These are phyloP conservation scores for Phataginus tetradactyla DNA, from an alignment of 2,797 vertebrate genomes.

Conservation along the genomic window DNA sequence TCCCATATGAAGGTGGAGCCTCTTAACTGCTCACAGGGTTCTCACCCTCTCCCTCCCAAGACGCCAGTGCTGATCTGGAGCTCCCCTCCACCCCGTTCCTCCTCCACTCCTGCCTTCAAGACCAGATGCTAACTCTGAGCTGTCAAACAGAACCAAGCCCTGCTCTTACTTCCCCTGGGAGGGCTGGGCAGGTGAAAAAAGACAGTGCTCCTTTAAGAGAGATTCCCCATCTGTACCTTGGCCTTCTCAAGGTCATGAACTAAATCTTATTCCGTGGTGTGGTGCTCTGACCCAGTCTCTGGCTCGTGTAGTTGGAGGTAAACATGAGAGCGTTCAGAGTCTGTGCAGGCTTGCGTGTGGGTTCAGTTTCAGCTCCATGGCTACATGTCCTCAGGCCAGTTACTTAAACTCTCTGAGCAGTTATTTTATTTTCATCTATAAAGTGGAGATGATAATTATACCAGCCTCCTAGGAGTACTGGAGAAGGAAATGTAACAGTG, in stretches of 20 bases:
- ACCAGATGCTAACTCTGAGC: background rate
- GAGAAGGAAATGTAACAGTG: background rate
- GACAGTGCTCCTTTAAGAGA: background rate
- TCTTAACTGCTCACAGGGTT: conserved; percentile 30
- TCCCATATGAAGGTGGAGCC: conserved; percentile 52
- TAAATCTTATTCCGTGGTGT: background rate
- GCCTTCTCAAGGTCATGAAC: conserved; percentile 50
- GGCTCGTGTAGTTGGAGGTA: background rate
- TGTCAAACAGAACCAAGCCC: background rate
- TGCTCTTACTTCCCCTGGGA: background rate
- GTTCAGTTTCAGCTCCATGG: background rate
- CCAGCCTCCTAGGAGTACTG: background rate
- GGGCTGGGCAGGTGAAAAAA: background rate
- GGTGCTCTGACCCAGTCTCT: background rate
- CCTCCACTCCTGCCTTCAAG: background rate
- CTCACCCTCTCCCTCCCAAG: conserved; percentile 14
- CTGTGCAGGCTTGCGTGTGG: background rate
- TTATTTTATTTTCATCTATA: conserved; percentile 3
- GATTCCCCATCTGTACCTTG: background rate
- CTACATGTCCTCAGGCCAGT: background rate
- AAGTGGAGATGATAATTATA: background rate
- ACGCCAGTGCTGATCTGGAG: background rate
- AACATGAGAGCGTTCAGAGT: background rate
- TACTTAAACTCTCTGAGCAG: conserved; percentile 11
- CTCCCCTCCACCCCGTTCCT: background rate